These are phyloP conservation scores for Crocuta crocuta DNA, from an alignment of 2,113 vertebrate genomes.

Conservation along the genomic window DNA sequence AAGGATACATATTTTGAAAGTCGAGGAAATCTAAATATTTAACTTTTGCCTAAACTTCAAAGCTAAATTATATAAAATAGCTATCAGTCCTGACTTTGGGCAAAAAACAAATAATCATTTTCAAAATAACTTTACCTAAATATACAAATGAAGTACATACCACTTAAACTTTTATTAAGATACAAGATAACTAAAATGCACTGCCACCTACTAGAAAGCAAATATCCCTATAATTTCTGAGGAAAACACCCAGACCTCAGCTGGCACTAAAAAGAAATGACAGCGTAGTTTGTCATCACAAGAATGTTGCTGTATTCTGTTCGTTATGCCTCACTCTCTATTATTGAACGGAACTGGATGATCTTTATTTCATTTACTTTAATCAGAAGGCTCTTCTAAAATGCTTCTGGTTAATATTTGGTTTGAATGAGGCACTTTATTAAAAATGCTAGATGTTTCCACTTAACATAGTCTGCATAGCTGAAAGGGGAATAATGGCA, in stretches of 20 bases:
- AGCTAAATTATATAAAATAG: background rate
- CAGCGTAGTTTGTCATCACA: conserved; percentile 56
- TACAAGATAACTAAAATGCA: background rate
- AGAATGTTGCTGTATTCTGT: conserved; percentile 25
- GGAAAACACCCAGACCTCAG: conserved; percentile 34
- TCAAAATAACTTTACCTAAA: background rate
- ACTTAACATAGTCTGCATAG: conserved; percentile 57
- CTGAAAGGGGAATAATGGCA: conserved; percentile 71
- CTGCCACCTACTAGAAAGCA: background rate
- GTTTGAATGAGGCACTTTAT: conserved; percentile 72
- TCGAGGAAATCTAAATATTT: conserved; percentile 30
- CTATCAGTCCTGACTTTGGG: background rate
- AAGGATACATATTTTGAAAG: background rate
- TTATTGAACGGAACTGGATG: conserved; percentile 59
- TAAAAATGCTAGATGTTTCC: conserved; percentile 66
- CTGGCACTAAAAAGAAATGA: conserved; percentile 52
- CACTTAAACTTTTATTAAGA: conserved; percentile 18
- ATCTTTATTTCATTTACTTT: conserved; percentile 79
- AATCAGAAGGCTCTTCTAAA: conserved; percentile 69
- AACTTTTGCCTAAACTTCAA: background rate
- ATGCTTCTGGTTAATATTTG: conserved; percentile 66
- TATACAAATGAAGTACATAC: background rate
- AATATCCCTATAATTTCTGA: conserved; percentile 34
- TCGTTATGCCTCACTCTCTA: conserved; percentile 55
- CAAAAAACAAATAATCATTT: conserved; percentile 18